Conservation (phyloP, 1,140 invertebrate species). For the Diabrotica undecimpunctata region DNA sequence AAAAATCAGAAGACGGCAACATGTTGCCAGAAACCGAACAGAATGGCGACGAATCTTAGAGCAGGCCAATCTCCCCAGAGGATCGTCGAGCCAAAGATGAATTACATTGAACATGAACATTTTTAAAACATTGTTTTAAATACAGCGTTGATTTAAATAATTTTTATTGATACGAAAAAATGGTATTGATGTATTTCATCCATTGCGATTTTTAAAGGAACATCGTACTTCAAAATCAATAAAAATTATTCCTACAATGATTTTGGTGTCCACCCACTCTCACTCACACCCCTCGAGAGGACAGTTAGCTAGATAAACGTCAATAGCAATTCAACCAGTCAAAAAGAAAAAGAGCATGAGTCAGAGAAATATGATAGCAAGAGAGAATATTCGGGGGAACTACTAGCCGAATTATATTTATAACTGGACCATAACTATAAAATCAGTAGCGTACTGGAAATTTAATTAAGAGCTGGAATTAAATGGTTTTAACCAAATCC, state of each 20-base stretch:
- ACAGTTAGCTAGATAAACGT: conserved; percentile 23
- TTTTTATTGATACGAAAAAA: too few species aligned
- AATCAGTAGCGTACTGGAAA: not conserved
- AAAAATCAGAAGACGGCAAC: too few species aligned
- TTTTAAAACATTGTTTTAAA: too few species aligned
- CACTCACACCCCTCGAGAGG: not conserved
- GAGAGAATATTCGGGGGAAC: conserved; percentile 29
- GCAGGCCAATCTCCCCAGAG: too few species aligned
- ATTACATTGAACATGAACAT: too few species aligned
- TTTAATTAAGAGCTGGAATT: not conserved
- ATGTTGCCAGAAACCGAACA: too few species aligned
- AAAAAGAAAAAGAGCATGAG: conserved; percentile 21
- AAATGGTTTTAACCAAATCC: too few species aligned
- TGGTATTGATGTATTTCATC: too few species aligned
- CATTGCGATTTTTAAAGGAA: too few species aligned
- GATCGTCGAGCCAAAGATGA: too few species aligned
- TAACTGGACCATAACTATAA: not conserved
- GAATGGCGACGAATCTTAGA: too few species aligned
- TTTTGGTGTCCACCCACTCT: not conserved
- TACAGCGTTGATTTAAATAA: too few species aligned
- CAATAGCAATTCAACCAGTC: conserved; percentile 24
- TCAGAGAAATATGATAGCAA: conserved; percentile 28
- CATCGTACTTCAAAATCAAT: not conserved
- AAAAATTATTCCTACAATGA: not conserved
- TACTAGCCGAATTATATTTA: not conserved